These are phyloP conservation scores for Syrista parreyssii DNA, from an alignment of 2,888 invertebrate genomes.

Conservation along the genomic window DNA sequence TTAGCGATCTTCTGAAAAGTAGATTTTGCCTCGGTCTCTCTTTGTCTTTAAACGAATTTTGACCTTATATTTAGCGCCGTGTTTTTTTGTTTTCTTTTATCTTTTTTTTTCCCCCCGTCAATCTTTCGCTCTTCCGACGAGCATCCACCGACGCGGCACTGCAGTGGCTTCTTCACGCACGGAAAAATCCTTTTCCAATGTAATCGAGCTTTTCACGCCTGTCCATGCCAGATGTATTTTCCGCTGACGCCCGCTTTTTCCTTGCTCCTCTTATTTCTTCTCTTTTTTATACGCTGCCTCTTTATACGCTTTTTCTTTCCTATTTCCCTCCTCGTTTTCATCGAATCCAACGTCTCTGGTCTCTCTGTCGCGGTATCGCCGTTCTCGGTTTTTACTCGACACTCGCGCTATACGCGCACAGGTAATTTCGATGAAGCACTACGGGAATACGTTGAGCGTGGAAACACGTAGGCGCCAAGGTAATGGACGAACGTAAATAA, in stretches of 20 bases:
- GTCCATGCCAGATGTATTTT: constrained; percentile 26
- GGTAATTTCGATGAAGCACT: neutral
- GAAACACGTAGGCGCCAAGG: neutral
- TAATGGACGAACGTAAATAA: neutral
- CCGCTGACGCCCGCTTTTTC: constrained; percentile 10
- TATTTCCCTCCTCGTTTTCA: constrained; percentile 8
- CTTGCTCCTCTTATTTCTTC: constrained; percentile 1
- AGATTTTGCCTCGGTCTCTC: neutral
- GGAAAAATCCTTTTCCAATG: constrained; percentile 15
- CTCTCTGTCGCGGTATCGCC: neutral
- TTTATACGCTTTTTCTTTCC: neutral
- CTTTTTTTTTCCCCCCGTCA: constrained; percentile 8
- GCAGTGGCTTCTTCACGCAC: constrained; percentile 4
- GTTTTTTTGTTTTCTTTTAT: neutral
- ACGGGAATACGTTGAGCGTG: neutral
- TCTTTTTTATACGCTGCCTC: neutral
- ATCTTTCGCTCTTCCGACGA: constrained; percentile 5
- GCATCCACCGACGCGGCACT: neutral
- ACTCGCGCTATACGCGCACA: neutral
- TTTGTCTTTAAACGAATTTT: neutral
- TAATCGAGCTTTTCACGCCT: constrained; percentile 20
- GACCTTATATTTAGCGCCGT: neutral
- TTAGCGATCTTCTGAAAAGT: neutral
- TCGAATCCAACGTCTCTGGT: neutral
- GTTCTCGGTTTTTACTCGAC: neutral